A percentile compares a stretch with the other conserved stretches of the same genome.
Evolutionary conservation across 2,113 vertebrate species (phyloP).

Genomic region (Clarias batrachus): DNA sequence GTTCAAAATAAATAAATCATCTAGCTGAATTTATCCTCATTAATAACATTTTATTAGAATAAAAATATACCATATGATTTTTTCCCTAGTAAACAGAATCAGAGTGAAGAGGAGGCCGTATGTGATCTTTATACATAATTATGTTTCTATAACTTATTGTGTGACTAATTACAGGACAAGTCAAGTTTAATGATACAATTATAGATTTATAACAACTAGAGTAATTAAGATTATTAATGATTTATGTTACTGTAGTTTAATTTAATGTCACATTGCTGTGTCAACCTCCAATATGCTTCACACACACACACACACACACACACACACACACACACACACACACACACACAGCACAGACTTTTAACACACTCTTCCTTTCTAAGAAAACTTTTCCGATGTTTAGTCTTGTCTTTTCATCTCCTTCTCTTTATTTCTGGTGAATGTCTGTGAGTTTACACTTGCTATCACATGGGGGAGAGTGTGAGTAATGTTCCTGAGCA

Average conservation of each 20-base stretch:
- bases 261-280: not conserved
- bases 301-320: no score
- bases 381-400: not conserved
- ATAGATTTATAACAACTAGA: not conserved
- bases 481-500: slow-evolving; percentile 43
- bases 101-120: not conserved
- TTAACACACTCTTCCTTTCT: not conserved
- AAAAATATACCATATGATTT: not conserved
- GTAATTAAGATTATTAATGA: not conserved
- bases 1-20: not conserved
- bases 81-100: not conserved
- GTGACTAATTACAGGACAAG: not conserved
- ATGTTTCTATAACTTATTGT: not conserved
- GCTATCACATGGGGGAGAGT: slow-evolving; percentile 27
- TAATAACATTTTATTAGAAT: not conserved
- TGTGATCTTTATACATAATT: not conserved
- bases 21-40: not conserved
- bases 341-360: not conserved
- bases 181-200: not conserved
- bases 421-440: not conserved
- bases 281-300: not conserved
- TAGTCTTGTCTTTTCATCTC: not conserved
- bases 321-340: no score
- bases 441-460: not conserved
- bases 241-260: not conserved